A percentile compares a stretch with the other conserved stretches of the same genome.
phyloP scores from a whole-genome alignment of 2,113 vertebrate genomes.

The Corapipo altera region DNA sequence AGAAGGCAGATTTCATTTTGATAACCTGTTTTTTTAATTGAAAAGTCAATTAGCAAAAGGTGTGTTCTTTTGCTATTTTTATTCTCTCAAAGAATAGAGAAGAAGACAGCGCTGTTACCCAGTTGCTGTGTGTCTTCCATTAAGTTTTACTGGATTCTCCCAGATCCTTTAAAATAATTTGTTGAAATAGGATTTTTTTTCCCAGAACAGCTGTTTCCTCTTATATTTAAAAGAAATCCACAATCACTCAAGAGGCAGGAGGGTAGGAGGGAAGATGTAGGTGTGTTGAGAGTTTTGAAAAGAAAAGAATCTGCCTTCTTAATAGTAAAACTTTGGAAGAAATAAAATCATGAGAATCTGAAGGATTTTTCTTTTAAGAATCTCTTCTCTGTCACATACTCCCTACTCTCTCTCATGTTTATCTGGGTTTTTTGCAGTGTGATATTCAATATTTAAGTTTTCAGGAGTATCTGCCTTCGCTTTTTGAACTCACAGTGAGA shows the following conservation, averaged over 20 bases:
- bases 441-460: neutral
- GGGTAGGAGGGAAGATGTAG: neutral
- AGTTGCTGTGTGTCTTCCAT: neutral
- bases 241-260: neutral
- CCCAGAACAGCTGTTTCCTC: neutral
- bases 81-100: neutral
- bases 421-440: neutral
- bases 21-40: neutral
- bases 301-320: neutral
- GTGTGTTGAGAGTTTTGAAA: neutral
- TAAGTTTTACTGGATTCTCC: neutral
- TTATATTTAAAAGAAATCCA: neutral
- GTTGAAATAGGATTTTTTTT: neutral
- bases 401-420: neutral
- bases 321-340: neutral
- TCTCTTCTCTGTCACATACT: neutral
- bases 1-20: neutral
- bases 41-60: neutral
- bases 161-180: neutral
- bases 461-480: neutral
- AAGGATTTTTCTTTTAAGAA: neutral
- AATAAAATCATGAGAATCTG: neutral
- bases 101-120: neutral
- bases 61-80: neutral
- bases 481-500: neutral